These are phyloP conservation scores for Cydia strobilella DNA, from an alignment of 1,140 invertebrate species.

Conservation along the genomic window DNA sequence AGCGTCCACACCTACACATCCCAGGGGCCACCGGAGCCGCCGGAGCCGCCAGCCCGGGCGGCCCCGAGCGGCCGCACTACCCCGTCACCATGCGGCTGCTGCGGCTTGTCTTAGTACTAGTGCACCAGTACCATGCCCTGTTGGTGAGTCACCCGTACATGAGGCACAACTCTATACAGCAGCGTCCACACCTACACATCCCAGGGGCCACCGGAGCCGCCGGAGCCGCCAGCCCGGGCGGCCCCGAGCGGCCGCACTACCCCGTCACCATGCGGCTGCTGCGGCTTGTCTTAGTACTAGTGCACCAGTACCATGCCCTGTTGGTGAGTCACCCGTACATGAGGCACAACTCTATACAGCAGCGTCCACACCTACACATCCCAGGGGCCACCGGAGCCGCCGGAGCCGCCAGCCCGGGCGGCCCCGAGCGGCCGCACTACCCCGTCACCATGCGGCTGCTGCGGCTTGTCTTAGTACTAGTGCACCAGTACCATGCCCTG, in stretches of 20 bases:
- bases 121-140: slow-evolving; percentile 96
- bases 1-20: no score
- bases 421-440: slow-evolving; percentile 96
- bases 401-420: slow-evolving; percentile 56
- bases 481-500: slow-evolving; percentile 96
- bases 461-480: slow-evolving; percentile 94
- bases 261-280: slow-evolving; percentile 97
- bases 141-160: slow-evolving; percentile 90
- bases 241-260: slow-evolving; percentile 96
- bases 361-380: no score
- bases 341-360: no score
- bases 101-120: slow-evolving; percentile 94
- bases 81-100: slow-evolving; percentile 97
- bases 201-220: no score
- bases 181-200: no score
- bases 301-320: slow-evolving; percentile 96
- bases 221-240: slow-evolving; percentile 56
- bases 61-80: slow-evolving; percentile 96
- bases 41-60: slow-evolving; percentile 56
- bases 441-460: slow-evolving; percentile 97
- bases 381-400: no score
- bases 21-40: no score
- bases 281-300: slow-evolving; percentile 94
- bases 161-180: no score
- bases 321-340: slow-evolving; percentile 90